Conservation (phyloP, 2,113 vertebrate species). For the Poeciliopsis prolifica region DNA sequence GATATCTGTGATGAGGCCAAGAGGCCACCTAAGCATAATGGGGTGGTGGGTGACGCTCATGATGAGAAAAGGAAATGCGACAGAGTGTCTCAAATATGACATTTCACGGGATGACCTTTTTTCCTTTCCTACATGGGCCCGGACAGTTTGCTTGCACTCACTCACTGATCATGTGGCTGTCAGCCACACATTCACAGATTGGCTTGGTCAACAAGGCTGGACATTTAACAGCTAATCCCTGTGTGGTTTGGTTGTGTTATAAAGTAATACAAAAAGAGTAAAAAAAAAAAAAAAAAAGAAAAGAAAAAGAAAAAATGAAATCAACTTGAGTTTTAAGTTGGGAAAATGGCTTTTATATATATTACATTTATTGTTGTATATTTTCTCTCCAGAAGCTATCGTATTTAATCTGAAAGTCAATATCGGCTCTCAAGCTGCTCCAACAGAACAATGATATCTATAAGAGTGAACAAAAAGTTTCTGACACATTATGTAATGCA, state of each 20-base stretch:
- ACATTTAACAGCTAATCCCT: constrained; percentile 29
- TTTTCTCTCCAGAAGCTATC: neutral
- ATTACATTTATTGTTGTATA: neutral
- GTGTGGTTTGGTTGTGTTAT: constrained; percentile 15
- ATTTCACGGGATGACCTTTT: constrained; percentile 64
- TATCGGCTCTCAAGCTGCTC: constrained; percentile 3
- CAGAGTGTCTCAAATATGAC: constrained; percentile 51
- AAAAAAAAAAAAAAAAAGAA: neutral
- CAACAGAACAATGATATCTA: constrained; percentile 3
- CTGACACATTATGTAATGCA: constrained; percentile 33
- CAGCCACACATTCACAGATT: constrained; percentile 43
- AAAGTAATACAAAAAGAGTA: neutral
- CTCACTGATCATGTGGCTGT: constrained; percentile 55
- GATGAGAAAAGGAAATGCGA: neutral
- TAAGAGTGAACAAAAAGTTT: constrained; percentile 13
- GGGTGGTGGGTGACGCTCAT: neutral
- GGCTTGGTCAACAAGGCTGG: constrained; percentile 4
- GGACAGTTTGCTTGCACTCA: constrained; percentile 62
- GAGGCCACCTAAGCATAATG: constrained; percentile 15
- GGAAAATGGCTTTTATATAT: neutral
- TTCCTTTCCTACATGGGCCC: constrained; percentile 26
- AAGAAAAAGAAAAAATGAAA: neutral
- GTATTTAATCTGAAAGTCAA: neutral
- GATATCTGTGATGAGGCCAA: constrained; percentile 29
- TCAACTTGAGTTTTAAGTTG: neutral